phyloP scores from a whole-genome alignment of 2,888 invertebrate genomes.

The Meiosimyza decipiens region DNA sequence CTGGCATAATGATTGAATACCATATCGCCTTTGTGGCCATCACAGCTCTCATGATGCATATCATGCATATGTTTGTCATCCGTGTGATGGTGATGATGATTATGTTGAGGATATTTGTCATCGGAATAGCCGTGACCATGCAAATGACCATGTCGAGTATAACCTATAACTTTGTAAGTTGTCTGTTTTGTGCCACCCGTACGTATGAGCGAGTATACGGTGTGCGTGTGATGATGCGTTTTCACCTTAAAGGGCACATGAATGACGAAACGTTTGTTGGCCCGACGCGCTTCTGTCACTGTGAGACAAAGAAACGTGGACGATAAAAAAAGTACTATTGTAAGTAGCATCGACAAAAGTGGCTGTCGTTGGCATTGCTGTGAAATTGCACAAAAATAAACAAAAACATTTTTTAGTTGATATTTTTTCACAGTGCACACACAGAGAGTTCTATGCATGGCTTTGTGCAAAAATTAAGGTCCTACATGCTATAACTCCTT shows the following conservation, averaged over 20 bases:
- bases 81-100: neutral
- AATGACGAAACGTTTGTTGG: slow-evolving; percentile 79
- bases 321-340: slow-evolving; percentile 19
- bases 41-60: slow-evolving; percentile 42
- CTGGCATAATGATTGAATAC: slow-evolving; percentile 62
- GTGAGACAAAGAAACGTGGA: slow-evolving; percentile 39
- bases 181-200: slow-evolving; percentile 68
- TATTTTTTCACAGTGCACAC: neutral
- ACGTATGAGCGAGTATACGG: slow-evolving; percentile 77
- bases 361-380: neutral
- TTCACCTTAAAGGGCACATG: slow-evolving; percentile 83
- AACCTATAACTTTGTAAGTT: slow-evolving; percentile 64
- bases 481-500: neutral
- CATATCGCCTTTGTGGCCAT: slow-evolving; percentile 57
- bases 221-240: slow-evolving; percentile 79
- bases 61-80: neutral
- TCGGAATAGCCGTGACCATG: slow-evolving; percentile 60
- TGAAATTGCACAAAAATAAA: neutral
- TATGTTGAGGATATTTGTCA: neutral
- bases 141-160: slow-evolving; percentile 60
- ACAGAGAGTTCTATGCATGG: neutral
- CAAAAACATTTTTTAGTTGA: neutral
- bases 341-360: slow-evolving; percentile 41
- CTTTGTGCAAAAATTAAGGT: neutral
- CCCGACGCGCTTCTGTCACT: slow-evolving; percentile 63